These are phyloP conservation scores for Microcebus ravelobensis DNA, from an alignment of 2,113 vertebrate species.

Conservation along the genomic window DNA sequence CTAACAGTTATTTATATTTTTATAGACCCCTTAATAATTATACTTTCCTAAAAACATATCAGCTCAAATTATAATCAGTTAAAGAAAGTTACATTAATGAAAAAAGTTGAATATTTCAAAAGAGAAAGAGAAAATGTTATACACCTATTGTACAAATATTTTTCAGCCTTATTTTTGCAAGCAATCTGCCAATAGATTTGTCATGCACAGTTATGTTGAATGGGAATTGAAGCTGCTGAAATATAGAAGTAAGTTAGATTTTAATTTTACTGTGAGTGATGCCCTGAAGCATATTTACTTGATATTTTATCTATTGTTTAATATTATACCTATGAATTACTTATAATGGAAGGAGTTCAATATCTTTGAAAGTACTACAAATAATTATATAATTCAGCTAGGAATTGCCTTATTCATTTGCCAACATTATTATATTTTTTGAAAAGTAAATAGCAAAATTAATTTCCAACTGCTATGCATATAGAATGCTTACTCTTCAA, in stretches of 20 bases:
- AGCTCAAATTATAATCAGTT: neutral
- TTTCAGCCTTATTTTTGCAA: neutral
- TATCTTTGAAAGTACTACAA: slow-evolving; percentile 77
- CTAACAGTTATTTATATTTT: neutral
- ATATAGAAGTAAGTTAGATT: slow-evolving; percentile 14
- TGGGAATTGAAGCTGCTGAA: slow-evolving; percentile 63
- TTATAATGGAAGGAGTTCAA: slow-evolving; percentile 78
- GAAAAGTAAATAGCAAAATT: slow-evolving; percentile 68
- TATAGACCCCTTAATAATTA: neutral
- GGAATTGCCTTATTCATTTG: slow-evolving; percentile 65
- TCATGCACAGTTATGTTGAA: slow-evolving; percentile 39
- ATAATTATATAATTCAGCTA: slow-evolving; percentile 79
- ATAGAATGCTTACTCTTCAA: neutral
- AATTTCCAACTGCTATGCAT: neutral
- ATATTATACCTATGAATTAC: slow-evolving; percentile 77
- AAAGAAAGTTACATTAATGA: slow-evolving; percentile 68
- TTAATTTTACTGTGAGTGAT: slow-evolving; percentile 72
- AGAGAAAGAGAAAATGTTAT: slow-evolving; percentile 30
- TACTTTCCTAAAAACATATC: neutral
- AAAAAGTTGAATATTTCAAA: slow-evolving; percentile 51
- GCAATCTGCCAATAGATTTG: slow-evolving; percentile 39
- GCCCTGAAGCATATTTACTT: slow-evolving; percentile 69
- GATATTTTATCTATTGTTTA: slow-evolving; percentile 76
- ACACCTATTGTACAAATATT: slow-evolving; percentile 16
- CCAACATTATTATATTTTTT: slow-evolving; percentile 63